Evolutionary conservation across 2,113 vertebrate genomes (phyloP).

Genomic region (Petromus typicus): DNA sequence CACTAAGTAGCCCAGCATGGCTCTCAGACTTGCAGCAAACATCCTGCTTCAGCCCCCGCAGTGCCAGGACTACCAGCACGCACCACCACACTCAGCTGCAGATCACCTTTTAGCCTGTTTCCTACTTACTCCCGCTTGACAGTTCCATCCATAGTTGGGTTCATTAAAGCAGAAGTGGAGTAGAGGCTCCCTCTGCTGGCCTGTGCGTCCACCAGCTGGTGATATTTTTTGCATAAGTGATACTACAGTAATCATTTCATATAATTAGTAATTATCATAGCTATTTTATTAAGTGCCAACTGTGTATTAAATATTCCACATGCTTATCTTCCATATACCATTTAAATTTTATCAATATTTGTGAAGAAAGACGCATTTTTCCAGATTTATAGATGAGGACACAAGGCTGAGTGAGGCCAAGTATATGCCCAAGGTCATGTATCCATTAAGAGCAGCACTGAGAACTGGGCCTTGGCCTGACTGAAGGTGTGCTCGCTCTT

Average conservation of each 20-base stretch:
- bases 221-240: slow-evolving; percentile 35
- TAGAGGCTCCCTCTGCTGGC: slow-evolving; percentile 70
- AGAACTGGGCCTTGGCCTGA: neutral
- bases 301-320: slow-evolving; percentile 17
- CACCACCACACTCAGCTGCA: neutral
- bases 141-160: neutral
- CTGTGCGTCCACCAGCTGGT: neutral
- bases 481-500: slow-evolving; percentile 34
- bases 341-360: slow-evolving; percentile 44
- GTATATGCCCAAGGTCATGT: neutral
- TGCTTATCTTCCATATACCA: neutral
- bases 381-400: slow-evolving; percentile 23
- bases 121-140: neutral
- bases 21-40: neutral
- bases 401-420: neutral
- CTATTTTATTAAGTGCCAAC: slow-evolving; percentile 39
- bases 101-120: slow-evolving; percentile 31
- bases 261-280: neutral
- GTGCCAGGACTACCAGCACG: neutral
- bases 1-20: neutral
- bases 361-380: slow-evolving; percentile 31
- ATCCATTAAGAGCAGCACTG: neutral
- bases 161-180: slow-evolving; percentile 42
- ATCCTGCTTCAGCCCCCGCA: neutral
- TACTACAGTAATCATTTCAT: neutral